Percentiles rank a stretch among this genome's conserved stretches.
These are phyloP conservation scores for Acanthopagrus latus DNA, from an alignment of 2,797 vertebrate species.

Conservation along the genomic window DNA sequence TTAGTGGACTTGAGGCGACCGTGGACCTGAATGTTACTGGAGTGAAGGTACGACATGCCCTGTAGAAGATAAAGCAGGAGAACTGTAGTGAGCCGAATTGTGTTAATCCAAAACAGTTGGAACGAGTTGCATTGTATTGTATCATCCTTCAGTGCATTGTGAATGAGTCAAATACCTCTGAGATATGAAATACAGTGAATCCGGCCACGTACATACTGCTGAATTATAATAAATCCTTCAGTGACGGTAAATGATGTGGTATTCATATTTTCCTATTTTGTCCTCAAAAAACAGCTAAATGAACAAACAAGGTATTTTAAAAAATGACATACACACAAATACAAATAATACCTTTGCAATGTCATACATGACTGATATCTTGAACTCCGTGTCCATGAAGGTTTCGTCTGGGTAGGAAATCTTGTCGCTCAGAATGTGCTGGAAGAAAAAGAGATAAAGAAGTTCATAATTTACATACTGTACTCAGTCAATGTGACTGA, in stretches of 20 bases:
- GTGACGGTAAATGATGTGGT: background rate
- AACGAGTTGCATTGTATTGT: background rate
- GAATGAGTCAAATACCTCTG: background rate
- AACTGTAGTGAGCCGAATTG: background rate
- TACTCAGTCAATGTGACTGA: too few species aligned
- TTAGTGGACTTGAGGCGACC: slow-evolving; percentile 97
- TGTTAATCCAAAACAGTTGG: background rate
- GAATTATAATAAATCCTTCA: background rate
- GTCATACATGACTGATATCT: slow-evolving; percentile 96
- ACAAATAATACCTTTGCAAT: slow-evolving; percentile 90
- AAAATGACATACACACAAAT: background rate
- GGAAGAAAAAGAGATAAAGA: slow-evolving; percentile 7
- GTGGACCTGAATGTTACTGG: slow-evolving; percentile 92
- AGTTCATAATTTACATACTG: background rate
- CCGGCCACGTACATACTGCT: background rate
- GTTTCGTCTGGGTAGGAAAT: slow-evolving; percentile 96
- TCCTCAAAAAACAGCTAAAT: background rate
- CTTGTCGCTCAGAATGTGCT: slow-evolving; percentile 94
- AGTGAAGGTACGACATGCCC: slow-evolving; percentile 98
- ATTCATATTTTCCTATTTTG: background rate
- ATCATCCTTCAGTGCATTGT: background rate
- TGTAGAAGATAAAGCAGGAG: slow-evolving; percentile 54
- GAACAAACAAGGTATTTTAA: background rate
- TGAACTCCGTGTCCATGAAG: slow-evolving; percentile 98
- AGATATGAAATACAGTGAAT: background rate